phyloP scores from a whole-genome alignment of 2,888 invertebrate species.

The Pterostichus madidus region DNA sequence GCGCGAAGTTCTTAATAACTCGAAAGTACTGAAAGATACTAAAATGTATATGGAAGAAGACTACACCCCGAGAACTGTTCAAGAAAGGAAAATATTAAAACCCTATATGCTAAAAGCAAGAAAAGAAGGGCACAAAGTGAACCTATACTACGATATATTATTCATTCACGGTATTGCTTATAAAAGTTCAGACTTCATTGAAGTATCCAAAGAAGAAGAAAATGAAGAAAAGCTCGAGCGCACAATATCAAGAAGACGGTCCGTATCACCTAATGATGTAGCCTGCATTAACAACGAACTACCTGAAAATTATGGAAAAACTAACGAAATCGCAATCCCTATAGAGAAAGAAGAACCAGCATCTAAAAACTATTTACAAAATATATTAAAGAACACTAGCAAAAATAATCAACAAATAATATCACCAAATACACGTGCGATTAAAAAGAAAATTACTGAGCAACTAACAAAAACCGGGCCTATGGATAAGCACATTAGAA shows the following conservation, averaged over 20 bases:
- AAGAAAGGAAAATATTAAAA: constrained; percentile 1
- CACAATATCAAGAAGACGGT: not conserved
- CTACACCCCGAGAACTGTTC: not conserved
- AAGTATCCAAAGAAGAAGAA: not conserved
- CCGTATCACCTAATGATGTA: no score
- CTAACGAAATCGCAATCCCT: no score
- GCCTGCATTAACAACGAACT: no score
- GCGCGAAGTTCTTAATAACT: not conserved
- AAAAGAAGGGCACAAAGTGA: not conserved
- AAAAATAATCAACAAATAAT: not conserved
- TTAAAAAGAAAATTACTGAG: constrained; percentile 8
- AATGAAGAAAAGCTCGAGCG: not conserved
- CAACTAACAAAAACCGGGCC: constrained; percentile 2
- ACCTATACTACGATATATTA: not conserved
- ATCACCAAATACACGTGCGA: not conserved
- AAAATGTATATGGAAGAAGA: not conserved
- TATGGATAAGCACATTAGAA: not conserved
- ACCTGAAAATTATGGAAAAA: no score
- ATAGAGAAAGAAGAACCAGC: no score
- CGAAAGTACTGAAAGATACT: not conserved
- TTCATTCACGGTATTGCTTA: not conserved
- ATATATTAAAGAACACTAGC: no score
- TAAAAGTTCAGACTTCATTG: not conserved
- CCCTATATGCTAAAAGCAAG: not conserved
- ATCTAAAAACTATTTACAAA: no score